phyloP scores from a whole-genome alignment of 2,888 invertebrate species.

The Pecten maximus region DNA sequence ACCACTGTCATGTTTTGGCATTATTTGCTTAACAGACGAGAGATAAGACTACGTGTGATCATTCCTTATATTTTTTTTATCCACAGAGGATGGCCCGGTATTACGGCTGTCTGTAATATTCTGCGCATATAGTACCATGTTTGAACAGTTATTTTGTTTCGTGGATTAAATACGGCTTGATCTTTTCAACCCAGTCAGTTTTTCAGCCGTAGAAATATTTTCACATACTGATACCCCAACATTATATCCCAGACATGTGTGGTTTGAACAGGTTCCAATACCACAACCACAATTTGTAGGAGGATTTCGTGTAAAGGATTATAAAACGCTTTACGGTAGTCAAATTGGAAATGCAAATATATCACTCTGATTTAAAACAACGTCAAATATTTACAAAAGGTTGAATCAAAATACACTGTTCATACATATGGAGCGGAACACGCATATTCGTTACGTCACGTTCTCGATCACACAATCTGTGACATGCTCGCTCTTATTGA shows the following conservation, averaged over 20 bases:
- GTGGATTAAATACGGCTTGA: too few species aligned
- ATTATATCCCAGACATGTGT: not conserved
- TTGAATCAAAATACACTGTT: not conserved
- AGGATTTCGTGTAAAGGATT: not conserved
- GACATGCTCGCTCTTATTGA: not conserved
- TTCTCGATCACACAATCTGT: not conserved
- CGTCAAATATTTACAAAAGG: constrained; percentile 29
- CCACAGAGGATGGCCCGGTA: too few species aligned
- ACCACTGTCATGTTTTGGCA: too few species aligned
- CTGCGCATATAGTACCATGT: too few species aligned
- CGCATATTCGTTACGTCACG: not conserved
- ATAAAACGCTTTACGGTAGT: constrained; percentile 5
- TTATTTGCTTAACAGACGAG: too few species aligned
- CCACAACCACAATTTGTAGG: not conserved
- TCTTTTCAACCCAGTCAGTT: too few species aligned
- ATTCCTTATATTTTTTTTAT: too few species aligned
- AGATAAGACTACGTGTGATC: too few species aligned
- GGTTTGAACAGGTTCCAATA: not conserved
- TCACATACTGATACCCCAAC: not conserved
- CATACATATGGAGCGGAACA: not conserved
- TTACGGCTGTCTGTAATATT: too few species aligned
- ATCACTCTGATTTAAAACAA: constrained; percentile 13
- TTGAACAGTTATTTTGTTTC: too few species aligned
- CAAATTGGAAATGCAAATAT: not conserved
- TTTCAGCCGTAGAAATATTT: not conserved